Evolutionary conservation across 1,140 invertebrate species (phyloP), one percentile per base, ranked within the genome.

Genomic region (Globodera rostochiensis): DNA sequence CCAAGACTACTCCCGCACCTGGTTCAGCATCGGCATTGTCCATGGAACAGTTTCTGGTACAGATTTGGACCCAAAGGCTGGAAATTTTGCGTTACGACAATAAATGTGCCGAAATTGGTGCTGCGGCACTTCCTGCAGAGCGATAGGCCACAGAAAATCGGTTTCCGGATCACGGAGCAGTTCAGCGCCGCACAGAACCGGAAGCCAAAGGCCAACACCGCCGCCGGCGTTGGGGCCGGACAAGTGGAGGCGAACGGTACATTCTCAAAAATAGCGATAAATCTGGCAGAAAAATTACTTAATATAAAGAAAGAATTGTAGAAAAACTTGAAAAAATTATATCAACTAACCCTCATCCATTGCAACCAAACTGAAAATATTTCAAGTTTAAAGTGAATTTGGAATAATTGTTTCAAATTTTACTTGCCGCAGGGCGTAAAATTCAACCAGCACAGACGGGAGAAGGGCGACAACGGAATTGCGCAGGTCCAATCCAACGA

Each of bases 101-200:
- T 82, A 80, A 71, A 81, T 60, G 46, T 82, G 78, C 3, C 81
- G 81, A 82, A 82, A 82, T 49, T 82, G 25, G 19, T 64, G n/a
- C 45, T 80, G 71, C 8, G 81, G 81, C 11, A 19, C 11, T 69
- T 82, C 81, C 11, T 25, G 45, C 50, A 82, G 46, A 9, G 81
- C 66, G 60, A 82, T 82, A 45, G 81, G 81, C 81, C 81, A 82
- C 57, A 82, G n/a, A 60, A 47, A 79, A 60, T 82, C 81, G 53
- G 46, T 46, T 3, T 81, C 78, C 4, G 36, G 8, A 6, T 82
- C 67, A 47, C 73, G 69, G 25, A 82, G 53, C 69, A 82, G 53
- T 19, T 82, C 81, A 7, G 53, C 6, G 15, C 81, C 81, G 19
- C 45, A 19, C 49, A 82, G 15, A 47, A 82, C 46, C 8, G 81